These are phyloP conservation scores for Ophion ellenae DNA, from an alignment of 2,888 invertebrate genomes.

Conservation along the genomic window DNA sequence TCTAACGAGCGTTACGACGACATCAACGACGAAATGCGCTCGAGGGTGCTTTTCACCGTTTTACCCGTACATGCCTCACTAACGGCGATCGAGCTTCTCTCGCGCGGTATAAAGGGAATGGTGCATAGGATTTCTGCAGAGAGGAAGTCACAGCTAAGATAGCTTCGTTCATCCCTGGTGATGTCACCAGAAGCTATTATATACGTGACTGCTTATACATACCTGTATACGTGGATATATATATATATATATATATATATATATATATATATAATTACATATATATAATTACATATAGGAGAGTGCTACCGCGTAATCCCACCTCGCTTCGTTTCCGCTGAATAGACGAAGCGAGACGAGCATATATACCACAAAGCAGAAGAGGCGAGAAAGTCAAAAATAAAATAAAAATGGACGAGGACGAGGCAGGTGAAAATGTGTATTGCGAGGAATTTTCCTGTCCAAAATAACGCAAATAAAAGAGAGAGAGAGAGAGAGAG, in stretches of 20 bases:
- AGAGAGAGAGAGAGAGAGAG: background rate
- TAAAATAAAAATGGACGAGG: slow-evolving; percentile 17
- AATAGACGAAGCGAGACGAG: slow-evolving; percentile 63
- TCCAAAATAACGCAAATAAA: background rate
- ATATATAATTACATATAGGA: slow-evolving; percentile 11
- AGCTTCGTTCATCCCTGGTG: slow-evolving; percentile 27
- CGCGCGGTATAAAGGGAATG: slow-evolving; percentile 49
- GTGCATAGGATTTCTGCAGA: slow-evolving; percentile 34
- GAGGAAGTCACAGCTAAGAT: slow-evolving; percentile 47
- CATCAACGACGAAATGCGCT: slow-evolving; percentile 50
- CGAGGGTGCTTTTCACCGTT: slow-evolving; percentile 53
- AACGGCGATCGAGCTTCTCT: slow-evolving; percentile 57
- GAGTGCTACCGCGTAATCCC: slow-evolving; percentile 62
- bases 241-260: slow-evolving; percentile 1
- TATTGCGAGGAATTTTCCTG: slow-evolving; percentile 1
- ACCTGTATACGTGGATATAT: slow-evolving; percentile 11
- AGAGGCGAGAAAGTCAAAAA: slow-evolving; percentile 11
- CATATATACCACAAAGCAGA: slow-evolving; percentile 32
- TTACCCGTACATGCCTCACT: slow-evolving; percentile 57
- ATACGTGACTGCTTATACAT: slow-evolving; percentile 21
- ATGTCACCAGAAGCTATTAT: slow-evolving; percentile 28
- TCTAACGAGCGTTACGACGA: slow-evolving; percentile 58
- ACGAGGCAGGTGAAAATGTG: slow-evolving; percentile 15
- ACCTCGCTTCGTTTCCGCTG: slow-evolving; percentile 67
- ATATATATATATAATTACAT: slow-evolving; percentile 16